Percentiles rank a stretch among this genome's conserved stretches.
Conservation (phyloP, 2,888 invertebrate genomes). For the Oscheius sp. region DNA sequence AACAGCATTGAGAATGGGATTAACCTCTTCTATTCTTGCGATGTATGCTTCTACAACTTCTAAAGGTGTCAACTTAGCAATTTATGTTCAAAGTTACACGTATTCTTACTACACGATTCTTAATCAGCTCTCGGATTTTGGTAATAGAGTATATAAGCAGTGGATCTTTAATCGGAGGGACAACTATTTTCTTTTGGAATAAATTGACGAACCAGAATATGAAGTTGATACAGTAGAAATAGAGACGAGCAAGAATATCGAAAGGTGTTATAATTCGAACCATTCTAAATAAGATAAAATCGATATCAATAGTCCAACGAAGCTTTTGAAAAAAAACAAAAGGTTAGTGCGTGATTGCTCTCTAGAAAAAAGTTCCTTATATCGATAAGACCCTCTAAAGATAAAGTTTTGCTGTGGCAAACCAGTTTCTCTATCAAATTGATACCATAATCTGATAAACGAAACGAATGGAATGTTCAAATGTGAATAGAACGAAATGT, state of each 20-base stretch:
- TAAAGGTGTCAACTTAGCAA: conserved; percentile 3
- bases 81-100: neutral
- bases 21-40: conserved; percentile 18
- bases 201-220: conserved; percentile 9
- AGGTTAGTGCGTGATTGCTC: no score
- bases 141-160: conserved; percentile 1
- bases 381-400: no score
- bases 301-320: no score
- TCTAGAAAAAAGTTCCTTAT: no score
- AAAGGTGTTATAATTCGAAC: no score
- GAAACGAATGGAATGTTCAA: no score
- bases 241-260: neutral
- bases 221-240: neutral
- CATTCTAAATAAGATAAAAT: no score
- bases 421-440: no score
- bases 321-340: no score
- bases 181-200: neutral
- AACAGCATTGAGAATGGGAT: conserved; percentile 3
- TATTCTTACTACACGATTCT: neutral
- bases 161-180: neutral
- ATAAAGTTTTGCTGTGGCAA: no score
- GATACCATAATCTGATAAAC: no score
- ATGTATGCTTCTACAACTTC: conserved; percentile 22
- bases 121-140: neutral
- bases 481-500: no score